Evolutionary conservation across 1,140 invertebrate species (phyloP), one percentile per base, ranked within the genome.

Genomic region (Druon quercuslanigerum): DNA sequence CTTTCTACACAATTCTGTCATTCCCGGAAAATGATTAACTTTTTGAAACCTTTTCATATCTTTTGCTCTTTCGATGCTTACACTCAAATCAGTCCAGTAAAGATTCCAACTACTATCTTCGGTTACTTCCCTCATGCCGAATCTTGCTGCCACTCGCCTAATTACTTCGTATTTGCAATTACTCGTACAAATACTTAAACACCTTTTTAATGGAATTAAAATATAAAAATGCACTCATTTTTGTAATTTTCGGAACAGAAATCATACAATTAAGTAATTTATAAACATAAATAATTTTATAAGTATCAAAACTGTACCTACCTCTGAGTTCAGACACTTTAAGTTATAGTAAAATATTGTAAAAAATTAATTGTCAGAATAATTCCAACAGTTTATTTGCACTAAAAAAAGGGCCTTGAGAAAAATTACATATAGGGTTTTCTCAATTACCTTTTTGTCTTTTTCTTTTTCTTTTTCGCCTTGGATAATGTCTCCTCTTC

Each of bases 11-110:
- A 98, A 97, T 90, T 98, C 96, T 76, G 95, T 92, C 96, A 98
- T 97, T 40, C 96, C 96, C n/a, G 96, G 96, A 88, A 97, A 98
- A 89, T 98, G 96, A 87, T 98, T 97, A 20, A 97, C 95, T 89
- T 96, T 96, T 91, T 98, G 95, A 88, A 95, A 98, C 76, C 96
- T 93, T 88, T 97, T 97, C 96, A 98, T 96, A 77, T 97, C 96
- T 89, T 97, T 96, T 5, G 95, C 95, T 72, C 95, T 91, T 83
- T 97, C 96, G 1, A 97, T 92, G 17, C 95, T 94, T 11, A 97
- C 94, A 76, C 95, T 96, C 74, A 94, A 93, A 88, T 98, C 97
- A 0, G 96, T 97, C 97, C 97, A 98, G 83, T 95, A 96, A 20
- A 98, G 92, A 87, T 97, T 96, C 97, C 97, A 98, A 73, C 94